phyloP scores from a whole-genome alignment of 2,888 invertebrate genomes.

The Herminia tarsipennalis region DNA sequence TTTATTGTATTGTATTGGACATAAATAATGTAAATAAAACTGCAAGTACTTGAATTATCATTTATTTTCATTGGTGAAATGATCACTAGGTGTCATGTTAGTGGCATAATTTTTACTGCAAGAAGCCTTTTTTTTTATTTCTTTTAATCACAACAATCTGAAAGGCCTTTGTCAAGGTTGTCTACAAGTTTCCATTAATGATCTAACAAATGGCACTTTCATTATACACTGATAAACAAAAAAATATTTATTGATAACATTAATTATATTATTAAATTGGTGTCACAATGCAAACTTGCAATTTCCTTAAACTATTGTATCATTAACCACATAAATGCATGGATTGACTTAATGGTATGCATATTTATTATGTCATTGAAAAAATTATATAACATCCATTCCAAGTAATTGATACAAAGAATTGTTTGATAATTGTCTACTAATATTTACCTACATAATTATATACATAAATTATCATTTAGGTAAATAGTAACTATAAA shows the following conservation, averaged over 20 bases:
- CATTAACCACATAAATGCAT: constrained; percentile 7
- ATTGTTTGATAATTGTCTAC: constrained; percentile 15
- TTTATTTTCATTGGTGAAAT: constrained; percentile 44
- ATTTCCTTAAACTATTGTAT: constrained; percentile 3
- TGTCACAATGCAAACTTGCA: constrained; percentile 21
- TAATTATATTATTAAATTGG: constrained; percentile 20
- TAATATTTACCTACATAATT: constrained; percentile 18
- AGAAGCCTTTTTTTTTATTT: constrained; percentile 25
- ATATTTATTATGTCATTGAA: constrained; percentile 1
- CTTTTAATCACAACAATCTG: constrained; percentile 37
- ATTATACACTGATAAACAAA: constrained; percentile 20
- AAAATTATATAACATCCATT: constrained; percentile 6
- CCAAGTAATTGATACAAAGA: constrained; percentile 2
- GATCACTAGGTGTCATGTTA: constrained; percentile 42
- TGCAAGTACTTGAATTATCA: constrained; percentile 27
- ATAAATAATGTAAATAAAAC: constrained; percentile 18
- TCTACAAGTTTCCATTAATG: constrained; percentile 3
- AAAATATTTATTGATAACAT: constrained; percentile 20
- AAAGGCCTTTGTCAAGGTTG: constrained; percentile 33
- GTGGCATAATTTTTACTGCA: constrained; percentile 36
- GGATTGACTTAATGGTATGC: background rate
- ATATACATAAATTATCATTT: constrained; percentile 20
- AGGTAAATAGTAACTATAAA: constrained; percentile 17
- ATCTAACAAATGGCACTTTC: constrained; percentile 17
- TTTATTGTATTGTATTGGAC: too few species aligned